phyloP scores from a whole-genome alignment of 2,113 vertebrate genomes.

The Hyperopisus bebe region DNA sequence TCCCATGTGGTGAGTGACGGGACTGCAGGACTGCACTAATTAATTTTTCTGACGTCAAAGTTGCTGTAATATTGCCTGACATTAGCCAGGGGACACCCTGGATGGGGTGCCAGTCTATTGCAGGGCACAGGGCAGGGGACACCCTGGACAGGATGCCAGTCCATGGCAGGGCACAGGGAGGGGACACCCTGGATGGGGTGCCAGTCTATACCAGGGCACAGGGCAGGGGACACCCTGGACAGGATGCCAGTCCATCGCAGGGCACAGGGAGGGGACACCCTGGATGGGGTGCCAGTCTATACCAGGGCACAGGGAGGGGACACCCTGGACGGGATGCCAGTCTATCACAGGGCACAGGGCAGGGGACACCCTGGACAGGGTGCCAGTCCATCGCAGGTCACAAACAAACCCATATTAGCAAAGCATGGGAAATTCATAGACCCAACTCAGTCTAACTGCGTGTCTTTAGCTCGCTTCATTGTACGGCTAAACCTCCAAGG shows the following conservation, averaged over 20 bases:
- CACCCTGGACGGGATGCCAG: no score
- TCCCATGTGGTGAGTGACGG: constrained; percentile 45
- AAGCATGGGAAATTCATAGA: not conserved
- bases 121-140: no score
- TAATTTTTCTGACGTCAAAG: not conserved
- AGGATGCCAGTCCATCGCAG: not conserved
- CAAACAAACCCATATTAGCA: not conserved
- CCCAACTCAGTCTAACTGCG: not conserved
- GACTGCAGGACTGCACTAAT: constrained; percentile 25
- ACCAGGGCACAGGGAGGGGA: no score
- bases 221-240: no score
- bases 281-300: no score
- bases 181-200: no score
- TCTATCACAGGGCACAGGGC: no score
- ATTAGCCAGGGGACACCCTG: not conserved
- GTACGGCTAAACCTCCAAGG: constrained; percentile 61
- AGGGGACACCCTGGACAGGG: not conserved
- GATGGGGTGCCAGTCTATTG: no score
- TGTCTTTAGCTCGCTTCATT: constrained; percentile 34
- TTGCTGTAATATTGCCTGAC: not conserved
- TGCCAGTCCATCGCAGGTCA: not conserved
- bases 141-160: no score
- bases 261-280: not conserved
- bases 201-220: no score
- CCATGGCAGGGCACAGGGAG: no score